phyloP scores from a whole-genome alignment of 2,113 vertebrate genomes.

The Anoplopoma fimbria region DNA sequence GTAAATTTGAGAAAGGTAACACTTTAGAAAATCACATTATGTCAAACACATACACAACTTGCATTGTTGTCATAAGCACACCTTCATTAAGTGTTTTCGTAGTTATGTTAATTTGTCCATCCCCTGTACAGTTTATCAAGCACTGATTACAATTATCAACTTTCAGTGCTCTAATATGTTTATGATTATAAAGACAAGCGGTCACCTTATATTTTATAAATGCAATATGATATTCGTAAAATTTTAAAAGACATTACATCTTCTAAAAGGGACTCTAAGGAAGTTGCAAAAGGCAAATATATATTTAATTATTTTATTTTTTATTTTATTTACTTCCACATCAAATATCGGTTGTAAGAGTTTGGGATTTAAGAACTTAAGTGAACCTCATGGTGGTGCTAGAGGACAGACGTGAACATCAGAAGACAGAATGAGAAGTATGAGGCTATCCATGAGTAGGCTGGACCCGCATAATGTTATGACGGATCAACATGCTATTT shows the following conservation, averaged over 20 bases:
- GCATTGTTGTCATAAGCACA: neutral
- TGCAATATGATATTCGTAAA: neutral
- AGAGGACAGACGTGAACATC: neutral
- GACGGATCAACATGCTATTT: conserved; percentile 57
- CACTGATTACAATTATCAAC: neutral
- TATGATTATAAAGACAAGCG: neutral
- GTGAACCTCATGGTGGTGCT: neutral
- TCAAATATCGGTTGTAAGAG: no score
- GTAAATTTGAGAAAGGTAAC: neutral
- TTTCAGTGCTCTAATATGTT: neutral
- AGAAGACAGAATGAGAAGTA: neutral
- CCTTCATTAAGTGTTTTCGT: neutral
- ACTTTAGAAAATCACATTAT: neutral
- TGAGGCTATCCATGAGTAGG: neutral
- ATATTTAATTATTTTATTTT: neutral
- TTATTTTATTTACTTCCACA: neutral
- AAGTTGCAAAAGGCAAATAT: neutral
- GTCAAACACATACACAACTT: neutral
- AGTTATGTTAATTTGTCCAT: neutral
- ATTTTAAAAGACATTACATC: neutral
- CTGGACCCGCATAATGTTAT: conserved; percentile 24
- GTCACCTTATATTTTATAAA: neutral
- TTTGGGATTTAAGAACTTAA: neutral
- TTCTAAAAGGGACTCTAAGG: neutral
- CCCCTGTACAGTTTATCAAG: neutral